Evolutionary conservation across 2,113 vertebrate species (phyloP).

Genomic region (Campylomormyrus numenius): DNA sequence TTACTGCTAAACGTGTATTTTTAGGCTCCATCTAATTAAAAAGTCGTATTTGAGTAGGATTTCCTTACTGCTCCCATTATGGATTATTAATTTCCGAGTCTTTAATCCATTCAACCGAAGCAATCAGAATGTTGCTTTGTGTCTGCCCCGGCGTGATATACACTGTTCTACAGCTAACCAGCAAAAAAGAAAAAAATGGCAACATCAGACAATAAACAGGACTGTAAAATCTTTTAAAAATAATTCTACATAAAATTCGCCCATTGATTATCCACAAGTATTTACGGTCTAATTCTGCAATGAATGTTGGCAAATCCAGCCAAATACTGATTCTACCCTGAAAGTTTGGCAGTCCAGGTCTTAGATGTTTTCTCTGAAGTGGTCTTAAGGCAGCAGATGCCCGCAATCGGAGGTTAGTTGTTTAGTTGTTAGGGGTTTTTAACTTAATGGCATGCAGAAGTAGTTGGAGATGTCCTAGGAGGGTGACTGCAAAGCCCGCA

Average conservation of each 20-base stretch:
- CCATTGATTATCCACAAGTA: background rate
- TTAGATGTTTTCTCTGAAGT: background rate
- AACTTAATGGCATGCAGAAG: background rate
- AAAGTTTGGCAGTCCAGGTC: background rate
- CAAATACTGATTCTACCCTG: background rate
- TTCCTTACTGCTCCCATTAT: background rate
- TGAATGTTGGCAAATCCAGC: background rate
- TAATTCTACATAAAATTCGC: background rate
- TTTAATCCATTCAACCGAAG: background rate
- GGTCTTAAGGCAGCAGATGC: background rate
- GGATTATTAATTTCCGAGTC: background rate
- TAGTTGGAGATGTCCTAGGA: background rate
- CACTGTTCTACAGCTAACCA: background rate
- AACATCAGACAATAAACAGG: background rate
- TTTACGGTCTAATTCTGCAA: background rate
- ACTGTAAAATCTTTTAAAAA: background rate
- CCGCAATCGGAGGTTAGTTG: background rate
- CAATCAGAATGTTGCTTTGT: background rate
- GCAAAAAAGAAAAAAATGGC: slow-evolving; percentile 3
- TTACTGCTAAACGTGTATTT: background rate
- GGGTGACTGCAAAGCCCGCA: background rate
- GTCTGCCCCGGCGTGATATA: background rate
- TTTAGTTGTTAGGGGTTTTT: background rate
- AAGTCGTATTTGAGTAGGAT: background rate
- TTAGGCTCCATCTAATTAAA: slow-evolving; percentile 5